Conservation (phyloP, 2,888 invertebrate genomes). For the Mechanitis messenoides region DNA sequence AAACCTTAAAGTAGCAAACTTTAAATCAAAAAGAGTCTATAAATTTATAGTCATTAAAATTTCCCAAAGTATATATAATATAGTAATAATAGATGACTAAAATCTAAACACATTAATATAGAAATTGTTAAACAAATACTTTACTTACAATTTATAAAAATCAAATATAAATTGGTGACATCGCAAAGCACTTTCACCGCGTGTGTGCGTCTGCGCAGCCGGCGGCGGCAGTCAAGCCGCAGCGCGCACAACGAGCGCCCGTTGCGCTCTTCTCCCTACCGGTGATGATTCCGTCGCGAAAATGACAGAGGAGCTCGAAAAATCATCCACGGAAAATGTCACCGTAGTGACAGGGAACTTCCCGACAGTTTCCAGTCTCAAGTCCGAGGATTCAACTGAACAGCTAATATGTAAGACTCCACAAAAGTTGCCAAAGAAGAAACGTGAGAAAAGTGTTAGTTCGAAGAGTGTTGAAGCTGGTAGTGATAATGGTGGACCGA, state of each 20-base stretch:
- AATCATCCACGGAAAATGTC: conserved; percentile 38
- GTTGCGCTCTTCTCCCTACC: conserved; percentile 25
- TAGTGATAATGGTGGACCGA: conserved; percentile 43
- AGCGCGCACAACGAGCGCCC: conserved; percentile 32
- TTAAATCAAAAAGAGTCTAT: no score
- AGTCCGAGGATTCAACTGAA: conserved; percentile 75
- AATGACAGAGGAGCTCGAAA: conserved; percentile 41
- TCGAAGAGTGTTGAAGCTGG: conserved; percentile 64
- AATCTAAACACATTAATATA: no score
- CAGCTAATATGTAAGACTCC: conserved; percentile 76
- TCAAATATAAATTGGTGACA: conserved; percentile 32
- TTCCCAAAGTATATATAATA: no score
- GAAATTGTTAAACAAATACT: no score
- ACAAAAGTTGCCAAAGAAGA: conserved; percentile 47
- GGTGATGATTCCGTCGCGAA: conserved; percentile 30
- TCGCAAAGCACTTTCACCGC: conserved; percentile 38
- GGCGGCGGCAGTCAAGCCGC: conserved; percentile 23
- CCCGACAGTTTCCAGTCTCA: conserved; percentile 66
- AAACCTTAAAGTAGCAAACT: no score
- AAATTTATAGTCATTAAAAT: no score
- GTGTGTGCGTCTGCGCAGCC: conserved; percentile 27
- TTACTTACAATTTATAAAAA: conserved; percentile 29
- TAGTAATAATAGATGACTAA: no score
- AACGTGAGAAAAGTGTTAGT: conserved; percentile 57
- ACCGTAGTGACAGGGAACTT: conserved; percentile 43